These are phyloP conservation scores for Apomyelois bistriatella DNA, from an alignment of 2,888 invertebrate species.

Conservation along the genomic window DNA sequence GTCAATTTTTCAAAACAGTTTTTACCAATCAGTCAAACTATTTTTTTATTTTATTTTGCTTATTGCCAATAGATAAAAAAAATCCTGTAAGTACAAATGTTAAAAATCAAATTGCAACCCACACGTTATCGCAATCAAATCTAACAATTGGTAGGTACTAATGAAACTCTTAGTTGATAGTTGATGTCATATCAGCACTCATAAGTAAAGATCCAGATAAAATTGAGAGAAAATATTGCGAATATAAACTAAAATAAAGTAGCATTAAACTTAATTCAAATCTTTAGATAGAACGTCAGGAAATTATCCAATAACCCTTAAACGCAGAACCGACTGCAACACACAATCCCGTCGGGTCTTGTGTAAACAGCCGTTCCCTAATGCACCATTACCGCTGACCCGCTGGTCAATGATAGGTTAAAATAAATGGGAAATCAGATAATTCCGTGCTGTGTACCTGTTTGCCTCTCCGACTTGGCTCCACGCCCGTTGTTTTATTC, in stretches of 20 bases:
- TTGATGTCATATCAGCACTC: too few relatives aligned
- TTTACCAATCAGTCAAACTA: too few relatives aligned
- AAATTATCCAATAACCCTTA: slow-evolving; percentile 2
- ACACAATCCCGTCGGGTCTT: slow-evolving; percentile 16
- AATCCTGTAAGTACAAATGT: too few relatives aligned
- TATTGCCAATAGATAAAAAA: too few relatives aligned
- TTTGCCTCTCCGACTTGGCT: background rate
- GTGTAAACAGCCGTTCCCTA: slow-evolving; percentile 44
- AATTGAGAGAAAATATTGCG: too few relatives aligned
- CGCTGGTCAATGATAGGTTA: slow-evolving; percentile 46
- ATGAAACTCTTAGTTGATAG: too few relatives aligned
- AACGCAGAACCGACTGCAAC: slow-evolving; percentile 12
- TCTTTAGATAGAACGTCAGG: background rate
- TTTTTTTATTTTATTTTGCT: too few relatives aligned
- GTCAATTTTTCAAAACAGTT: too few relatives aligned
- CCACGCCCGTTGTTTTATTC: background rate
- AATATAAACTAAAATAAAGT: background rate
- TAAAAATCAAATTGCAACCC: too few relatives aligned
- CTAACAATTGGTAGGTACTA: too few relatives aligned
- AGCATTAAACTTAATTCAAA: background rate
- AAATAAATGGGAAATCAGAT: slow-evolving; percentile 27
- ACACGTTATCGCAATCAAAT: too few relatives aligned
- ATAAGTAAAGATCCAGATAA: too few relatives aligned
- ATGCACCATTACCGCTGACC: slow-evolving; percentile 46
- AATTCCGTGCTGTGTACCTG: slow-evolving; percentile 3